Evolutionary conservation across 2,797 vertebrate genomes (phyloP), one percentile per base, ranked within the genome.

Genomic region (Furcifer pardalis): DNA sequence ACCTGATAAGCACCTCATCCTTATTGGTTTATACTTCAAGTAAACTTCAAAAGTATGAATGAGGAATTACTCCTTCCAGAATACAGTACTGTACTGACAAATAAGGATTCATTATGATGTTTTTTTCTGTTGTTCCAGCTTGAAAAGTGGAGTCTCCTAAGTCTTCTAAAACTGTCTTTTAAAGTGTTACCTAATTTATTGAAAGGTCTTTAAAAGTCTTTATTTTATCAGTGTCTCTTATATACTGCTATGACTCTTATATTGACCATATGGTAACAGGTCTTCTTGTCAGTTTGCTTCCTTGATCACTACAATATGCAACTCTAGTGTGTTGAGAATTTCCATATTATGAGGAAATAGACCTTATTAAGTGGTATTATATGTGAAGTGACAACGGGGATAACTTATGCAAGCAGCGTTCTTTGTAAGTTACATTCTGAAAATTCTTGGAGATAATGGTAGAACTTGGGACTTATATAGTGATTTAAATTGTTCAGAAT

Each of bases 361-460:
- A 9, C 19, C 44, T 17, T 35, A n/a, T 44, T 65, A 21, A 66
- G 30, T 21, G 21, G 37, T 65, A 32, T 5, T 71, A 15, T 49
- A 13, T 62, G 35, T 49, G 49, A 71, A 17, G 15, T 40, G 8
- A 12, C 49, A 30, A 1, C 59, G 49, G 44, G 65, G 23, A 35
- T 32, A 71, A 23, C 1, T 74, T 82, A 63, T 1, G 19, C 9
- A 21, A 46, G n/a, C 27, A 76, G 37, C 65, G 19, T 62, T 4
- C 12, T 73, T 5, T 32, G 6, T 25, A 82, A 3, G 27, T 80
- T 27, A 7, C 17, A 21, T 71, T 42, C 73, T 88, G 19, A 19
- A 90, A 56, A 79, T 89, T 72, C 78, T 62, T 91, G 63, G 81
- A 68, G 86, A 84, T 69, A 46, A 69, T 27, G 25, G 19, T 37